Conservation (phyloP, 2,797 vertebrate genomes). For the Neoniphon sammara region DNA sequence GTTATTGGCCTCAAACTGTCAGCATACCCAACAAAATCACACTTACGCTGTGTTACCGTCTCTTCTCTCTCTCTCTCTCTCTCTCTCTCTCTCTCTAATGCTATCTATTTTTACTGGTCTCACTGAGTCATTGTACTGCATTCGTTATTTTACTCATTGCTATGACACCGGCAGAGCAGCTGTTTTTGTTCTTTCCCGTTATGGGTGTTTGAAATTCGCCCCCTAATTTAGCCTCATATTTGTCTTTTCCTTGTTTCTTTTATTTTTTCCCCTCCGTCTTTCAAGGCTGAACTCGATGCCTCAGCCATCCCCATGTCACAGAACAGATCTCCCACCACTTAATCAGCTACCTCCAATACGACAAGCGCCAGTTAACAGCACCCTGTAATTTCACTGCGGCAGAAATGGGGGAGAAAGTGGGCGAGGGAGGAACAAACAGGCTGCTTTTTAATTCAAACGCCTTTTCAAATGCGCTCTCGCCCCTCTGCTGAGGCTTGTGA, state of each 20-base stretch:
- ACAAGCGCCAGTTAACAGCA: slow-evolving; percentile 32
- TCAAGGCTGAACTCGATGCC: slow-evolving; percentile 2
- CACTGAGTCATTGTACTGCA: slow-evolving; percentile 29
- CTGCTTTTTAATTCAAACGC: not conserved
- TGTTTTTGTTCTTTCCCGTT: not conserved
- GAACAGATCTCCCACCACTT: slow-evolving; percentile 14
- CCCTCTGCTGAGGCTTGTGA: slow-evolving; percentile 20
- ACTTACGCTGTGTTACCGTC: slow-evolving; percentile 39
- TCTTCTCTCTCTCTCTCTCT: slow-evolving; percentile 17
- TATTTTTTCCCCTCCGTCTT: not conserved
- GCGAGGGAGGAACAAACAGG: not conserved
- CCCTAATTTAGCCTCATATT: slow-evolving; percentile 7
- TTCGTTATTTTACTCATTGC: slow-evolving; percentile 35
- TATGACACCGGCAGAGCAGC: slow-evolving; percentile 12
- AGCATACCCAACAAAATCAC: slow-evolving; percentile 59
- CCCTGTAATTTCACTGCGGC: slow-evolving; percentile 39
- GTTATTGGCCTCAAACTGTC: slow-evolving; percentile 72
- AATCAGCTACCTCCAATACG: slow-evolving; percentile 38
- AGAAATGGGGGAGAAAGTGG: slow-evolving; percentile 25
- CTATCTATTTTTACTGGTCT: slow-evolving; percentile 60
- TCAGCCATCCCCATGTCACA: not conserved
- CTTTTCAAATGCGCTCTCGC: not conserved
- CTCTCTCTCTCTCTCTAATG: slow-evolving; percentile 32
- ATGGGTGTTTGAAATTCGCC: not conserved
- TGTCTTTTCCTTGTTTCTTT: not conserved